A percentile compares a stretch with the other conserved stretches of the same genome.
Evolutionary conservation across 2,113 vertebrate genomes (phyloP).

Genomic region (Oenanthe melanoleuca): DNA sequence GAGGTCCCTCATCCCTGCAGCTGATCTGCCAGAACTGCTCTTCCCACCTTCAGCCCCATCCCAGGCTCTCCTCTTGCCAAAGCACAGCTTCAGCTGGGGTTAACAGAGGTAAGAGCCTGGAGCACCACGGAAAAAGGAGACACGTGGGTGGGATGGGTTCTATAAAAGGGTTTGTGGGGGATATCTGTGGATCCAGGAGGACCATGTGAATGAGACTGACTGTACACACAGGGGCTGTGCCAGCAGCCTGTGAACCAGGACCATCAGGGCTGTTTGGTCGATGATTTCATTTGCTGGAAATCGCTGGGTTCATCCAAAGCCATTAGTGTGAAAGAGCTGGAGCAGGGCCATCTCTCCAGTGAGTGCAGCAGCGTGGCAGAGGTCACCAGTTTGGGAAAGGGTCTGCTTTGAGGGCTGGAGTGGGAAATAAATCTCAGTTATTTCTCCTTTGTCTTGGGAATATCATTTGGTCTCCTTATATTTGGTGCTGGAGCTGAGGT

Average conservation of each 20-base stretch:
- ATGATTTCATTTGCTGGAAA: neutral
- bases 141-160: neutral
- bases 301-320: neutral
- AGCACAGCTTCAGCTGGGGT: neutral
- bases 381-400: neutral
- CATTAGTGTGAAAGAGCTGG: slow-evolving; percentile 2
- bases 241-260: neutral
- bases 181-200: neutral
- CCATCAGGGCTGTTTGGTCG: rapidly evolving
- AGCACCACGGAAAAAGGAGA: neutral
- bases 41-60: neutral
- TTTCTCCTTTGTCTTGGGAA: neutral
- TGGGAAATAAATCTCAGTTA: neutral
- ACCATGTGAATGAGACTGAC: neutral
- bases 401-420: neutral
- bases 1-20: neutral
- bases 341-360: neutral
- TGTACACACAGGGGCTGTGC: neutral
- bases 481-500: neutral
- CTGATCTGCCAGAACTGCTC: neutral
- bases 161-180: neutral
- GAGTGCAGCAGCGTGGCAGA: neutral
- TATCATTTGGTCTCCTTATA: neutral
- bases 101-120: slow-evolving; percentile 35
- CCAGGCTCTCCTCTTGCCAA: neutral